A percentile compares a stretch with the other conserved stretches of the same genome.
phyloP scores from a whole-genome alignment of 2,797 vertebrate genomes.

The Lateolabrax maculatus region DNA sequence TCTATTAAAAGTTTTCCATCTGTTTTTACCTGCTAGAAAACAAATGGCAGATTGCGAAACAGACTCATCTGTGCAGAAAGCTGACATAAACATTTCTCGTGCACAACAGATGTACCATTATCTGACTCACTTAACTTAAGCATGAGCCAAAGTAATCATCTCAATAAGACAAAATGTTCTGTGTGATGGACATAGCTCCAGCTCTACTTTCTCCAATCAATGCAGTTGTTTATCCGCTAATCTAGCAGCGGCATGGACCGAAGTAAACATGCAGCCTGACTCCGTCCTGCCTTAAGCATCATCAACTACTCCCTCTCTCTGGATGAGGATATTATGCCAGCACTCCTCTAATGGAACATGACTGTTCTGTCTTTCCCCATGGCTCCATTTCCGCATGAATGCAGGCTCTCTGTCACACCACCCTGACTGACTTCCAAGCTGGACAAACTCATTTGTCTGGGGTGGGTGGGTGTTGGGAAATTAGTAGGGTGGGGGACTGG shows the following conservation, averaged over 20 bases:
- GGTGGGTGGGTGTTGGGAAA: conserved; percentile 27
- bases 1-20: conserved; percentile 6
- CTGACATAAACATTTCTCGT: conserved; percentile 46
- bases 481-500: conserved; percentile 20
- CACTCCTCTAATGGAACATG: conserved; percentile 67
- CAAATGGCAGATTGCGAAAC: conserved; percentile 33
- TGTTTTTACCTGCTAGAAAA: conserved; percentile 25
- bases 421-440: conserved; percentile 45
- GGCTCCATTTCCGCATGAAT: conserved; percentile 67
- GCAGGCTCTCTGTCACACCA: conserved; percentile 54
- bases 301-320: conserved; percentile 48
- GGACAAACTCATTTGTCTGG: conserved; percentile 58
- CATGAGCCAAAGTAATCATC: conserved; percentile 55
- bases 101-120: conserved; percentile 64
- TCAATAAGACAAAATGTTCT: conserved; percentile 60
- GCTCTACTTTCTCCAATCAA: conserved; percentile 42
- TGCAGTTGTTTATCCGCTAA: conserved; percentile 57
- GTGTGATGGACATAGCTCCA: conserved; percentile 19
- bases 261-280: conserved; percentile 47
- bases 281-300: conserved; percentile 44
- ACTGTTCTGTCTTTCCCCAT: conserved; percentile 64
- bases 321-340: conserved; percentile 60
- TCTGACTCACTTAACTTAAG: conserved; percentile 56
- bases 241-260: conserved; percentile 37
- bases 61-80: conserved; percentile 26